Base-by-base conservation (phyloP, 2,888 invertebrate species). In the Opisthograptis luteolata region DNA sequence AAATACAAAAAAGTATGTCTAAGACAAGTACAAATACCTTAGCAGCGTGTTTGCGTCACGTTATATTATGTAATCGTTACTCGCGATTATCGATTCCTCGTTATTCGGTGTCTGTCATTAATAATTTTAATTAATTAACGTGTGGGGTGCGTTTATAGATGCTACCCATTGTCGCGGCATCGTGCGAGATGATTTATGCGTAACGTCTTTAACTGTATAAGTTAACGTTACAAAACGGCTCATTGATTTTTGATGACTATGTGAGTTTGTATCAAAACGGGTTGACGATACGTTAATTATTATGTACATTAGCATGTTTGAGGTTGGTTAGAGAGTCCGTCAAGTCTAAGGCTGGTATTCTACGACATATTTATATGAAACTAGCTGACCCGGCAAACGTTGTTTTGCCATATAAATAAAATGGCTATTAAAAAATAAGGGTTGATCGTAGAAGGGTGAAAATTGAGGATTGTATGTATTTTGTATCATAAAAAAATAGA, bases 61-160 rank as follows among this genome's bases (percentile, higher is more conserved):
- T 57, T 40, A 58, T 49, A n/a, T n/a, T n/a, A n/a, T n/a, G n/a
- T n/a, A 48, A 52, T 48, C 30, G 10, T 50, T 28, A 25, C 50
- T 28, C 50, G 24, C 10, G 42, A 70, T 65, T 77, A 87, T 87
- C 79, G 87, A 87, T 87, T 87, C 79, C 80, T 73, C 85, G 84
- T 86, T 85, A 86, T 82, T 80, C 73, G 66, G 72, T 70, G 68
- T 71, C 54, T 79, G 84, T 84, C 86, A 86, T 86, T 87, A 85
- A 84, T 87, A 85, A 87, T 87, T 87, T 84, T 87, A 87, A 87
- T 87, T 87, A 87, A 87, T 87, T 81, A 84, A 76, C 60, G 58
- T 58, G 51, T 54, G 55, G 57, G 60, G 60, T 48, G 51, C 46
- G 55, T 53, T 57, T 58, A 60, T 60, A 60, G 60, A 58, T 49